A percentile compares a stretch with the other conserved stretches of the same genome.
Evolutionary conservation across 2,888 invertebrate species (phyloP).

Genomic region (Dryobotodes eremita): DNA sequence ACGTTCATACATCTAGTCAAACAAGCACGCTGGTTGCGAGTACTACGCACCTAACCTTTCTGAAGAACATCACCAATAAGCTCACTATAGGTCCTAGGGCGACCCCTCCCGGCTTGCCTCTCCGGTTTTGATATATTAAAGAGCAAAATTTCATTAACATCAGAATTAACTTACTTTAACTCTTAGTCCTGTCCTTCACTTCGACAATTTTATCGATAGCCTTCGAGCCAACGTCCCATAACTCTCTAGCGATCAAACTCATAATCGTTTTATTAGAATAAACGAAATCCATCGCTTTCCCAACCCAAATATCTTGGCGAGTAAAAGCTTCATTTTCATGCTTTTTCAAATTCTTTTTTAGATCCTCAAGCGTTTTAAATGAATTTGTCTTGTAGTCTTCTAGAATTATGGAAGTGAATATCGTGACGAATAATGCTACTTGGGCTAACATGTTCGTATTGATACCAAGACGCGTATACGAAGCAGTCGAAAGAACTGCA

Average conservation of each 20-base stretch:
- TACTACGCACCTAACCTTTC: too few species aligned
- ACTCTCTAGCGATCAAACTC: slow-evolving; percentile 82
- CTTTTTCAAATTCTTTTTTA: slow-evolving; percentile 73
- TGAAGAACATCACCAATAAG: too few species aligned
- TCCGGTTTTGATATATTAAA: background rate
- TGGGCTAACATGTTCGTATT: slow-evolving; percentile 69
- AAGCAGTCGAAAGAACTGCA: background rate
- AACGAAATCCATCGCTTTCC: slow-evolving; percentile 84
- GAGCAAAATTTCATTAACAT: background rate
- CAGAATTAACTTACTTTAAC: slow-evolving; percentile 36
- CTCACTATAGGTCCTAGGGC: too few species aligned
- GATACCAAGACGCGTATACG: slow-evolving; percentile 10
- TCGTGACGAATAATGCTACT: slow-evolving; percentile 57
- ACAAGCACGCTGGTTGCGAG: too few species aligned
- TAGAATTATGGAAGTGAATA: slow-evolving; percentile 65
- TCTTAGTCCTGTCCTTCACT: slow-evolving; percentile 23
- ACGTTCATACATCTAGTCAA: too few species aligned
- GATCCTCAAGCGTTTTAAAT: slow-evolving; percentile 77
- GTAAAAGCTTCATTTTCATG: slow-evolving; percentile 73
- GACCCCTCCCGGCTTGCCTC: too few species aligned
- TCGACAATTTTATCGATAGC: slow-evolving; percentile 76
- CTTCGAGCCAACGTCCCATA: slow-evolving; percentile 84
- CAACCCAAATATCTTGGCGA: slow-evolving; percentile 78
- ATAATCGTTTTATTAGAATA: slow-evolving; percentile 85
- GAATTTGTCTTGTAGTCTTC: slow-evolving; percentile 69